phyloP scores from a whole-genome alignment of 2,888 invertebrate species.

The Drosophila acutilabella region DNA sequence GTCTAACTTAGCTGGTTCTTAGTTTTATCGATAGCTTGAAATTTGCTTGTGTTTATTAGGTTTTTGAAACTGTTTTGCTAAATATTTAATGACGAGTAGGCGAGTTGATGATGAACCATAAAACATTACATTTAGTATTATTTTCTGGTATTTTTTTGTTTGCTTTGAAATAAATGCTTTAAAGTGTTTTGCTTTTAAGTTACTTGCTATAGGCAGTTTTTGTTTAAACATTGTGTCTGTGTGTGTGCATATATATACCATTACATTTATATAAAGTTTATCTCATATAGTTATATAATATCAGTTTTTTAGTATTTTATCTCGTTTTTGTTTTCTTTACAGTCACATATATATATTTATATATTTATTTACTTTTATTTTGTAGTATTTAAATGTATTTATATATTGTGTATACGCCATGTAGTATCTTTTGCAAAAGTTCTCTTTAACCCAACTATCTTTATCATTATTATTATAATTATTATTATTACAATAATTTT shows the following conservation, averaged over 20 bases:
- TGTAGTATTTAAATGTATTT: conserved; percentile 48
- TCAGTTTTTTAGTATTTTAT: conserved; percentile 59
- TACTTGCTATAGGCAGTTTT: conserved; percentile 68
- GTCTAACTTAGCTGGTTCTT: conserved; percentile 26
- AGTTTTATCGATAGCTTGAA: conserved; percentile 23
- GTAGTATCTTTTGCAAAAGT: conserved; percentile 19
- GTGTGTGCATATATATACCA: conserved; percentile 37
- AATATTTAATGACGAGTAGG: conserved; percentile 72
- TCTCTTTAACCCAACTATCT: conserved; percentile 30
- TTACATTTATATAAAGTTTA: conserved; percentile 52
- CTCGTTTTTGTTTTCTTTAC: conserved; percentile 50
- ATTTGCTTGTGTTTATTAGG: conserved; percentile 14
- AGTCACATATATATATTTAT: conserved; percentile 63
- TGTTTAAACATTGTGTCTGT: conserved; percentile 56
- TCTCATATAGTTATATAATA: conserved; percentile 65
- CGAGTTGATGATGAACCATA: conserved; percentile 62
- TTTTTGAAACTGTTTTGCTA: conserved; percentile 48
- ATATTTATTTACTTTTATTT: conserved; percentile 40
- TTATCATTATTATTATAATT: conserved; percentile 34
- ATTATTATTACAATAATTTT: conserved; percentile 63
- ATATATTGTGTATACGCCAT: conserved; percentile 33
- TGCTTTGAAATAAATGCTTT: conserved; percentile 67
- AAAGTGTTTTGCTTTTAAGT: conserved; percentile 24
- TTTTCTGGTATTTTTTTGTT: conserved; percentile 28
- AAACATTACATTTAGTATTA: conserved; percentile 37